Evolutionary conservation across 92 coral and sea anemone species (phyloP).

Genomic region (Epizoanthus scotinus): DNA sequence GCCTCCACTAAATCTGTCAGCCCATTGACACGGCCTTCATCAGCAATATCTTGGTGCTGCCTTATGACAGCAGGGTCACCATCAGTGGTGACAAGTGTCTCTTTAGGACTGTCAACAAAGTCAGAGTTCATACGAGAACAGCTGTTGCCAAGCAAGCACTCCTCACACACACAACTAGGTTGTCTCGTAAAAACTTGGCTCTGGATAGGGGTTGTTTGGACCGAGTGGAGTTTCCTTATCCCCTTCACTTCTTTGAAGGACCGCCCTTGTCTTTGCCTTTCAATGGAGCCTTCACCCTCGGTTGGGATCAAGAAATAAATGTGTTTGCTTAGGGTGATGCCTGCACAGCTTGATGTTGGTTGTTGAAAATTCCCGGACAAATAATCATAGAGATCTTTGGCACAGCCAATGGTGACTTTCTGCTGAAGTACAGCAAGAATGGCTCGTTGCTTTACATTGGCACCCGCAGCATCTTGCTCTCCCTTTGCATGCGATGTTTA

Average conservation of each 20-base stretch:
- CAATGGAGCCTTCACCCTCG: not conserved
- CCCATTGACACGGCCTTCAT: conserved; percentile 15
- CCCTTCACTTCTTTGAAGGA: not conserved
- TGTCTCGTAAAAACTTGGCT: not conserved
- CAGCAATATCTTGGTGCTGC: conserved; percentile 17
- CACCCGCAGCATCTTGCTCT: conserved; percentile 9
- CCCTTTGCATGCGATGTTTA: not conserved
- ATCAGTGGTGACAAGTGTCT: not conserved
- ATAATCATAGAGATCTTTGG: not conserved
- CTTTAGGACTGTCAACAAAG: conserved; percentile 22
- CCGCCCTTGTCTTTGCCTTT: not conserved
- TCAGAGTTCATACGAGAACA: conserved; percentile 12
- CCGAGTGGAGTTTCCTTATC: not conserved
- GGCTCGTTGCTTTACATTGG: not conserved
- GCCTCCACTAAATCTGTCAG: not conserved
- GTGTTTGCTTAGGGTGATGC: not conserved
- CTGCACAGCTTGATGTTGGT: not conserved
- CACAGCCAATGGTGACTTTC: not conserved
- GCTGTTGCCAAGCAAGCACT: not conserved
- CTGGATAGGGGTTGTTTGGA: not conserved
- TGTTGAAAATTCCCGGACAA: not conserved
- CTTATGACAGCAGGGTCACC: conserved; percentile 19
- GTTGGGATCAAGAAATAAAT: not conserved
- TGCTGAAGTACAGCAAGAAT: not conserved
- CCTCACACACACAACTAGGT: not conserved